Evolutionary conservation across 2,888 invertebrate species (phyloP).

Genomic region (Oscheius onirici): DNA sequence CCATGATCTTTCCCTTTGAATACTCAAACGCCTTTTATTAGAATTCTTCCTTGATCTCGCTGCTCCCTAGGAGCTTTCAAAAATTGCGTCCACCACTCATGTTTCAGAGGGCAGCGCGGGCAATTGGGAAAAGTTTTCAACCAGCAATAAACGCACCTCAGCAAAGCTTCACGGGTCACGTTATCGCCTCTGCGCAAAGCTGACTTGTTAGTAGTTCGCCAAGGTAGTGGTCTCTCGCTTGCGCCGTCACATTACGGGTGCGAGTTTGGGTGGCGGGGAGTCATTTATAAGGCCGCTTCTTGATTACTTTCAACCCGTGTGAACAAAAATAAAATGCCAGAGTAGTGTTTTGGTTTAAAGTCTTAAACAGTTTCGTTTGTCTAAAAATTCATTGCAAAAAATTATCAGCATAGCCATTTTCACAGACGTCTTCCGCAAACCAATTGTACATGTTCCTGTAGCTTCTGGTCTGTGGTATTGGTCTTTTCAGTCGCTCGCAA

Average conservation of each 20-base stretch:
- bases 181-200: conserved; percentile 69
- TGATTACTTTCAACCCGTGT: no score
- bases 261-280: no score
- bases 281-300: no score
- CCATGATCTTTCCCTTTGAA: no score
- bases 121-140: conserved; percentile 70
- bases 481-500: background rate
- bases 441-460: background rate
- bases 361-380: no score
- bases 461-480: background rate
- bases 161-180: conserved; percentile 70
- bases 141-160: conserved; percentile 71
- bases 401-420: conserved; percentile 6
- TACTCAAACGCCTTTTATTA: no score
- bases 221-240: no score
- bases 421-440: background rate
- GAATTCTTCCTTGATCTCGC: no score
- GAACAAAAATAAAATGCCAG: no score
- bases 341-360: no score
- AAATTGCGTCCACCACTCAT: conserved; percentile 61
- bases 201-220: conserved; percentile 21
- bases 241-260: no score
- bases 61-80: conserved; percentile 42
- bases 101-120: conserved; percentile 63
- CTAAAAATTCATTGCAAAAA: background rate